These are phyloP conservation scores for Phyllotreta striolata DNA, from an alignment of 2,888 invertebrate species.

Conservation along the genomic window DNA sequence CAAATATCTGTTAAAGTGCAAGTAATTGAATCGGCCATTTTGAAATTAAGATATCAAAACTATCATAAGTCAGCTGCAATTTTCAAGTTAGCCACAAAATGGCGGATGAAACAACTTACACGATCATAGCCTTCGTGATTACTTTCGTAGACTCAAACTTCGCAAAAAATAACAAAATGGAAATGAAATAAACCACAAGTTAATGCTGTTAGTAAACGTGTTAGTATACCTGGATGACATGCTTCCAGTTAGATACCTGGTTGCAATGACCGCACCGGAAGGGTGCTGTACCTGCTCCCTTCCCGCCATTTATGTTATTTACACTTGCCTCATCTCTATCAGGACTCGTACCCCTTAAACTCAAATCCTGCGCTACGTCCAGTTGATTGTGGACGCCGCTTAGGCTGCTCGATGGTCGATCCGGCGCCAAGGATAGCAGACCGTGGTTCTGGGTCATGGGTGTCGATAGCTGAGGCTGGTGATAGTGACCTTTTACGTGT, in stretches of 20 bases:
- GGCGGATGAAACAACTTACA: no score
- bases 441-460: conserved; percentile 10
- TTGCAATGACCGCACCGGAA: conserved; percentile 81
- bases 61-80: no score
- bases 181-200: conserved; percentile 26
- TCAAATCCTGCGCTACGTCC: conserved; percentile 43
- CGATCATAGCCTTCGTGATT: no score
- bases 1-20: no score
- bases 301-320: conserved; percentile 53
- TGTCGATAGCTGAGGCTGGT: conserved; percentile 47
- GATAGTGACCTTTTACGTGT: conserved; percentile 74
- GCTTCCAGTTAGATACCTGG: conserved; percentile 85
- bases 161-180: conserved; percentile 20
- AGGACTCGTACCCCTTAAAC: conserved; percentile 55
- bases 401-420: conserved; percentile 20
- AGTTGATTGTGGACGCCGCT: conserved; percentile 11
- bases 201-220: conserved; percentile 56
- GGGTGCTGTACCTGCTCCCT: conserved; percentile 64
- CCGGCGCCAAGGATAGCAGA: conserved; percentile 13
- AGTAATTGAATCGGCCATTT: no score
- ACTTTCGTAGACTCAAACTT: no score
- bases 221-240: conserved; percentile 81
- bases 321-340: conserved; percentile 66
- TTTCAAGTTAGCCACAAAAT: no score
- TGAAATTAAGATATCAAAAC: no score